Evolutionary conservation across 2,888 invertebrate species (phyloP), one percentile per base, ranked within the genome.

Genomic region (Maniola hyperantus): DNA sequence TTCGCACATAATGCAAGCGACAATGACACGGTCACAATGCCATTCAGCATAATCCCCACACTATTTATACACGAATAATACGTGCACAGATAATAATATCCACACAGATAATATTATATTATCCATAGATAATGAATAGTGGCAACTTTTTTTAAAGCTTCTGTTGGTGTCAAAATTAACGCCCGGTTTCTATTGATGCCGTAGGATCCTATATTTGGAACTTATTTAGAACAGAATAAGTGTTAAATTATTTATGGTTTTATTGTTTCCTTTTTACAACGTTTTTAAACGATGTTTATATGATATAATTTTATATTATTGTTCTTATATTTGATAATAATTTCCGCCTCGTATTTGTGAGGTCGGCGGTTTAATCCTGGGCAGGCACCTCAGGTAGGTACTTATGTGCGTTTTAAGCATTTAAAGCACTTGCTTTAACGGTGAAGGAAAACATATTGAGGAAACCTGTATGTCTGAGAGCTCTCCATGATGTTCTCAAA

Each of bases 41-140:
- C 80, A 82, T 82, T 83, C 83, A 82, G 79, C 76, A 76, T 67
- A 77, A 80, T 82, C 83, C 83, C 81, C 82, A 80, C 81, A 83
- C 77, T 85, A 89, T 88, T 89, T 90, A 90, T 88, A 88, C 88
- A 77, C 79, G 86, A 87, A 89, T 87, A 86, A 88, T 89, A 87
- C 84, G 72, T 60, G 63, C 63, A 46, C 53, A 69, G 67, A 69
- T 69, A 64, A 67, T 67, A 69, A 69, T 67, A 65, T 69, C 66
- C 58, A 57, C 58, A 51, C 51, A 67, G 63, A 64, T 64, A 48
- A 64, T 64, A 64, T 54, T 63, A 59, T 63, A 64, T 55, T 63
- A 63, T 54, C 64, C 58, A 87, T 86, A 85, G 83, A 91, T 90
- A 89, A 90, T 90, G 89, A 86, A 87, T 86, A 82, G 78, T 77